Evolutionary conservation across 1,140 invertebrate genomes (phyloP).

Genomic region (Dinoponera quadriceps): DNA sequence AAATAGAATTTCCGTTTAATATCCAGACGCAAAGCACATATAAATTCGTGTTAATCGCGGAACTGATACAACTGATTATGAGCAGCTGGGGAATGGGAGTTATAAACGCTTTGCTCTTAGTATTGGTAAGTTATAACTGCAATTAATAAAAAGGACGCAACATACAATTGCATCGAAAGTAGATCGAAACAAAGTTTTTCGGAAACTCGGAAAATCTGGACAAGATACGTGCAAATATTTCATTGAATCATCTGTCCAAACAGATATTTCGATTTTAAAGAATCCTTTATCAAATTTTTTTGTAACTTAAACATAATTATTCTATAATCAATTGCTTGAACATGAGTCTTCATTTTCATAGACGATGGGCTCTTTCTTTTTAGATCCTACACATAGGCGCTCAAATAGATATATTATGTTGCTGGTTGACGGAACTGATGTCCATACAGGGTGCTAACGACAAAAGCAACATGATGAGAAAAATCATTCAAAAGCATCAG

Average conservation of each 20-base stretch:
- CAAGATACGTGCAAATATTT: neutral
- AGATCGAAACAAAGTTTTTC: neutral
- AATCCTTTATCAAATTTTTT: no score
- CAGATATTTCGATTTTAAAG: neutral
- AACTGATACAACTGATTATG: neutral
- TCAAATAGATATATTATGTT: slow-evolving; percentile 29
- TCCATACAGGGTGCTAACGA: neutral
- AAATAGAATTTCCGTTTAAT: neutral
- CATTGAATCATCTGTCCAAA: neutral
- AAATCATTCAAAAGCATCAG: slow-evolving; percentile 40
- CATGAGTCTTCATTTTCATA: neutral
- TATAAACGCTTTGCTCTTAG: neutral
- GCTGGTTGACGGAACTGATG: slow-evolving; percentile 7
- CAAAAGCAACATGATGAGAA: neutral
- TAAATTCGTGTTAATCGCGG: neutral
- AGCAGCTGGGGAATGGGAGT: neutral
- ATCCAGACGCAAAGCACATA: neutral
- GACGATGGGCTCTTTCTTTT: neutral
- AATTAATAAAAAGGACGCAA: neutral
- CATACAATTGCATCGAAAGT: neutral
- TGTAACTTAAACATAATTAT: no score
- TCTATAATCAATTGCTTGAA: neutral
- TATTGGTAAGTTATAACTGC: neutral
- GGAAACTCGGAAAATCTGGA: neutral
- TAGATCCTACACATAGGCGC: slow-evolving; percentile 9